Evolutionary conservation across 2,797 vertebrate genomes (phyloP).

Genomic region (Fringilla coelebs): DNA sequence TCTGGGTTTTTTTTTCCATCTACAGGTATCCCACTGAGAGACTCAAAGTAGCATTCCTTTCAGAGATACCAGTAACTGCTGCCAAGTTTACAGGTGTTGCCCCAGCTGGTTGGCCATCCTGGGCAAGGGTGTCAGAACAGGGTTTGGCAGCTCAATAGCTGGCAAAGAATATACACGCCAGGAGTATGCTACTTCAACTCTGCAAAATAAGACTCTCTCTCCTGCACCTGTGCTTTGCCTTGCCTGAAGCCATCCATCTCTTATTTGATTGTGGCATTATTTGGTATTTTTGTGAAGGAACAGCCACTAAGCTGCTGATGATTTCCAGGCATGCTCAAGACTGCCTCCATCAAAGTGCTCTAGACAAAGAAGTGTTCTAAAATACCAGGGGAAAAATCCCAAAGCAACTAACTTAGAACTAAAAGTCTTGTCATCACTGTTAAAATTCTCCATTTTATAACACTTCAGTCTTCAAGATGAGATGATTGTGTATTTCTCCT

Average conservation of each 20-base stretch:
- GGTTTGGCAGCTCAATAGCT: background rate
- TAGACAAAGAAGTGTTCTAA: background rate
- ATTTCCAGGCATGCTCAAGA: background rate
- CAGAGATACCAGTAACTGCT: background rate
- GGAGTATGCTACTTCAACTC: background rate
- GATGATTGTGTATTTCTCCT: background rate
- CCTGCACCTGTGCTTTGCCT: background rate
- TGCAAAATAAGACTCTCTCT: background rate
- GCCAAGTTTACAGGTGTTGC: slow-evolving; percentile 7
- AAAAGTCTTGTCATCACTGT: background rate
- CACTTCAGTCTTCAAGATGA: background rate
- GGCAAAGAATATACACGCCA: background rate
- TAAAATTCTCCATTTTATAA: background rate
- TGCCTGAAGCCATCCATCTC: background rate
- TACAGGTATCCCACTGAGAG: background rate
- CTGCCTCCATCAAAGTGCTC: background rate
- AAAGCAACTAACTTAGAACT: background rate
- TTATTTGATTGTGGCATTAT: background rate
- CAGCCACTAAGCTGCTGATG: background rate
- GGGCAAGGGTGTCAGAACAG: background rate
- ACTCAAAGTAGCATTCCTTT: background rate
- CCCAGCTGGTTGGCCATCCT: background rate
- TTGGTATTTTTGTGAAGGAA: background rate
- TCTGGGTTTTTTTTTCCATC: background rate
- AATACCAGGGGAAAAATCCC: accelerated